Evolutionary conservation across 2,888 invertebrate species (phyloP).

Genomic region (Tineola bisselliella): DNA sequence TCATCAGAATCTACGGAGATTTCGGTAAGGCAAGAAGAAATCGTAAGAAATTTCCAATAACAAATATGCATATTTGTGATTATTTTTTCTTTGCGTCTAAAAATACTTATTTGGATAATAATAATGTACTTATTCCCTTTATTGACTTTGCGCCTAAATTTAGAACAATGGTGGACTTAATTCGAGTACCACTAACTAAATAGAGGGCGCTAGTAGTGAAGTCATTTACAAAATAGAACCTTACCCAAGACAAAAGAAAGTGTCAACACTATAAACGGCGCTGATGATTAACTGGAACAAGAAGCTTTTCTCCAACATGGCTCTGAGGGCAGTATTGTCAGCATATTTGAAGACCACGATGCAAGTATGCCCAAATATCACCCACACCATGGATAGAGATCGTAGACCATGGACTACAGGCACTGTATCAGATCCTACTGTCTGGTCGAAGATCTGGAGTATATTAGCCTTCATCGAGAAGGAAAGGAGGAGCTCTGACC

Average conservation of each 20-base stretch:
- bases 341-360: slow-evolving; percentile 86
- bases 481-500: slow-evolving; percentile 77
- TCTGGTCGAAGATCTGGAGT: slow-evolving; percentile 81
- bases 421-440: slow-evolving; percentile 82
- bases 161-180: too few species aligned
- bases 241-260: slow-evolving; percentile 80
- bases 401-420: slow-evolving; percentile 78
- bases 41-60: too few species aligned
- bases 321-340: slow-evolving; percentile 78
- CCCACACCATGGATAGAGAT: slow-evolving; percentile 75
- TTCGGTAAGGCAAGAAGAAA: too few species aligned
- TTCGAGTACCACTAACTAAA: too few species aligned
- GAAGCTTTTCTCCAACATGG: slow-evolving; percentile 78
- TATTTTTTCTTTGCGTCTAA: too few species aligned
- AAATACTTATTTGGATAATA: too few species aligned
- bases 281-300: slow-evolving; percentile 82
- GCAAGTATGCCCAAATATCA: slow-evolving; percentile 78
- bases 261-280: slow-evolving; percentile 83
- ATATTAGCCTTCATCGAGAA: slow-evolving; percentile 82
- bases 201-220: too few species aligned
- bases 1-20: too few species aligned
- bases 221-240: not conserved
- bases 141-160: too few species aligned
- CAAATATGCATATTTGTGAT: too few species aligned
- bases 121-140: too few species aligned